Conservation (phyloP, 2,113 vertebrate species). For the Bufo bufo region DNA sequence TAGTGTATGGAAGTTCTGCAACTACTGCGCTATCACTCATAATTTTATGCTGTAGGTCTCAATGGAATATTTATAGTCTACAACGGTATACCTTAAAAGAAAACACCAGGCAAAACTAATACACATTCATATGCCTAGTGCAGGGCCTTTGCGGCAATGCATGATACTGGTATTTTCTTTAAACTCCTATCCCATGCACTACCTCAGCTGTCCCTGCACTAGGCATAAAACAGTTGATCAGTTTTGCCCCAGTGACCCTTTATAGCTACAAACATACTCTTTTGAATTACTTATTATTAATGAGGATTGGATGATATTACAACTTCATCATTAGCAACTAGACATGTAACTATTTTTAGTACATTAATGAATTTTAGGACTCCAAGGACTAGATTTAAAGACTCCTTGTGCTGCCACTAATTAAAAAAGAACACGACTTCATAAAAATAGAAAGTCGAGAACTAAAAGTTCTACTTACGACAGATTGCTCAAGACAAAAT, state of each 20-base stretch:
- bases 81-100: no score
- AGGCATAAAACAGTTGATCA: neutral
- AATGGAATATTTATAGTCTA: no score
- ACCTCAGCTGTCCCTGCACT: neutral
- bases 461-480: neutral
- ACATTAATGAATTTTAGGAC: neutral
- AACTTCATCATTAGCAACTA: neutral
- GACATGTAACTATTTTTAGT: neutral
- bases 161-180: no score
- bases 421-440: neutral
- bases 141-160: no score
- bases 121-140: no score
- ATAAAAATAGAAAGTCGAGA: neutral
- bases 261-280: neutral
- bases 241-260: neutral
- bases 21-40: no score
- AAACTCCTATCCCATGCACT: neutral
- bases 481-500: no score
- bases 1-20: no score
- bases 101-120: no score
- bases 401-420: neutral
- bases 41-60: no score
- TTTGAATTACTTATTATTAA: neutral
- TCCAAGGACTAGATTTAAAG: neutral
- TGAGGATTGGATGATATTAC: neutral